Evolutionary conservation across 2,888 invertebrate species (phyloP), one percentile per base, ranked within the genome.

Genomic region (Lingula anatina): DNA sequence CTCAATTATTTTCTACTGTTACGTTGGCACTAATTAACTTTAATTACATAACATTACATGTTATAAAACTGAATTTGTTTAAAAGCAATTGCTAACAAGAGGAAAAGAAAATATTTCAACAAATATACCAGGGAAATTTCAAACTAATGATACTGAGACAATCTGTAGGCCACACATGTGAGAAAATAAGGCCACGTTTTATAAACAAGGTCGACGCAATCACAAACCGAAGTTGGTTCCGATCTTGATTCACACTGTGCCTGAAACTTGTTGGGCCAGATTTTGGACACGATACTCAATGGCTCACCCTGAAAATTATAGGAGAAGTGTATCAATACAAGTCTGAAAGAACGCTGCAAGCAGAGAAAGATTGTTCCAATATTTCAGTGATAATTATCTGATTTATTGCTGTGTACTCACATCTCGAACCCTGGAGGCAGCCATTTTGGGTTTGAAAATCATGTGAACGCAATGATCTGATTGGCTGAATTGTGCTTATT

Each of bases 241-340:
- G 44, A 26, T 15, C 9, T 12, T n/a, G 61, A 50, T 42, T 66
- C 66, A 51, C 66, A 66, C 47, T 57, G 53, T 44, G 62, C 66
- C 56, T 58, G 62, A 51, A 45, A 49, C 15, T 50, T 45, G 41
- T 60, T 54, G 15, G 64, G 63, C 65, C 64, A 65, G 49, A 62
- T 56, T 59, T 61, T 62, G 47, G 60, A 59, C 42, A 64, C 54
- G 39, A 61, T 55, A 28, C 55, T 56, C 45, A 64, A 35, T 40
- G 54, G 55, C 38, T 44, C 54, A 23, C 56, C 61, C 66, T 66
- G 59, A 49, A 64, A 64, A 31, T 46, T 46, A 36, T 44, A 31
- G 38, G 37, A 50, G n/a, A n/a, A n/a, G n/a, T n/a, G n/a, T n/a
- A n/a, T n/a, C 31, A 44, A 20, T 24, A 23, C 24, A 49, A 49